Evolutionary conservation across 1,140 invertebrate genomes (phyloP), one percentile per base, ranked within the genome.

Genomic region (Aporrectodea caliginosa): DNA sequence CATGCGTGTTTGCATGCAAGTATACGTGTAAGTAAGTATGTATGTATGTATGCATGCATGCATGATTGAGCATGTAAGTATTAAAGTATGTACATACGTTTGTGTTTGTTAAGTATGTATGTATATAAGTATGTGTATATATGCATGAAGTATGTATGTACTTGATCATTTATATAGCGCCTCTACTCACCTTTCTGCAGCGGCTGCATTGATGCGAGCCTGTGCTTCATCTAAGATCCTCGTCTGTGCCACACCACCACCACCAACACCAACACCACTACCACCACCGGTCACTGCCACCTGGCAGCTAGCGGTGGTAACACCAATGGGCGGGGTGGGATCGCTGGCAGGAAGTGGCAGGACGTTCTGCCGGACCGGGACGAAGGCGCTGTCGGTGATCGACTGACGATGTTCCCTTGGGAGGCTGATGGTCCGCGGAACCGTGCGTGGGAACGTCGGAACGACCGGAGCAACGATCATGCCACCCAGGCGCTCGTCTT

Each of bases 361-460:
- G 22, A 58, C 22, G 43, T 58, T 58, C 43, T 58, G 43, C 43
- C 43, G 43, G 43, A 58, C 22, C 43, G 43, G 73, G 32, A 34
- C 12, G 32, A 33, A 34, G 27, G 30, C 14, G 30, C 92, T 91
- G 86, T 92, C 92, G 87, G 92, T 91, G 87, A 69, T 80, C 69
- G 92, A 92, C 87, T 92, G 93, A 85, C 91, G 90, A 80, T 90
- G 87, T 87, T 92, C 92, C 86, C 91, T 91, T 82, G 93, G 93
- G n/a, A 79, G 72, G 58, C 78, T 79, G 72, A 30, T 33, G 1
- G 78, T 79, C 0, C 78, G 73, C 32, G 78, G 78, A 14, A 91
- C 93, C 93, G 89, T 92, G 93, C 85, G 93, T 92, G 81, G 93
- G 93, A 72, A 93, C 93, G 84, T 93, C 93, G 83, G 93, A 93